Percentiles rank a stretch among this genome's conserved stretches.
Conservation (phyloP, 2,797 vertebrate species). For the Clangula hyemalis region DNA sequence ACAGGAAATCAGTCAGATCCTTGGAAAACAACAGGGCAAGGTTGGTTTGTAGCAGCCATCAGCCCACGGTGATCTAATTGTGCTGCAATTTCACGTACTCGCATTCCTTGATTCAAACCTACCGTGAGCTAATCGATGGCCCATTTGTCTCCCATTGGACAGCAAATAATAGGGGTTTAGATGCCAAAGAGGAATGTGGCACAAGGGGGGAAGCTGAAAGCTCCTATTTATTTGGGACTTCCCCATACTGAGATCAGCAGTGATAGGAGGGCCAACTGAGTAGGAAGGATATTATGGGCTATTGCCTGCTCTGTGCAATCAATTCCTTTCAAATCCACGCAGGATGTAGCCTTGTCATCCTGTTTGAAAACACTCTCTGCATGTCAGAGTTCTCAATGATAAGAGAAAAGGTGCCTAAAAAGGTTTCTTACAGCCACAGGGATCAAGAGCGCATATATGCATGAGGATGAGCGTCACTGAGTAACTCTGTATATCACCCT, state of each 20-base stretch:
- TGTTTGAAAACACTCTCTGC: slow-evolving; percentile 31
- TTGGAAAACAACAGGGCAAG: background rate
- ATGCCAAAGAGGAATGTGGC: slow-evolving; percentile 27
- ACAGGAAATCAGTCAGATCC: background rate
- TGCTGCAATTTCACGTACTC: slow-evolving; percentile 40
- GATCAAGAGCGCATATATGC: slow-evolving; percentile 20
- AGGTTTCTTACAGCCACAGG: slow-evolving; percentile 10
- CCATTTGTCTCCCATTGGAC: slow-evolving; percentile 48
- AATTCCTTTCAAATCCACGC: slow-evolving; percentile 28
- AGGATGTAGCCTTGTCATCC: slow-evolving; percentile 62
- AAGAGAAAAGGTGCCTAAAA: slow-evolving; percentile 29
- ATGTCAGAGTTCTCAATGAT: background rate
- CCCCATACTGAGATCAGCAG: slow-evolving; percentile 44
- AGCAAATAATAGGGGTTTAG: slow-evolving; percentile 64
- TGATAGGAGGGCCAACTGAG: background rate
- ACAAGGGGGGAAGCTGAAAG: slow-evolving; percentile 43
- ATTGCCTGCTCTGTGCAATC: slow-evolving; percentile 35
- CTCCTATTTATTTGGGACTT: slow-evolving; percentile 63
- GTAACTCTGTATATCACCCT: slow-evolving; percentile 33
- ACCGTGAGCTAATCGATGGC: slow-evolving; percentile 49
- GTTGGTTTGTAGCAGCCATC: background rate
- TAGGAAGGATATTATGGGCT: slow-evolving; percentile 60
- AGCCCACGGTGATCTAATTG: slow-evolving; percentile 39
- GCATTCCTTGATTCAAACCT: slow-evolving; percentile 56
- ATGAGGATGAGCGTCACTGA: slow-evolving; percentile 57